These are phyloP conservation scores for Hermetia illucens DNA, from an alignment of 1,140 invertebrate species.

Conservation along the genomic window DNA sequence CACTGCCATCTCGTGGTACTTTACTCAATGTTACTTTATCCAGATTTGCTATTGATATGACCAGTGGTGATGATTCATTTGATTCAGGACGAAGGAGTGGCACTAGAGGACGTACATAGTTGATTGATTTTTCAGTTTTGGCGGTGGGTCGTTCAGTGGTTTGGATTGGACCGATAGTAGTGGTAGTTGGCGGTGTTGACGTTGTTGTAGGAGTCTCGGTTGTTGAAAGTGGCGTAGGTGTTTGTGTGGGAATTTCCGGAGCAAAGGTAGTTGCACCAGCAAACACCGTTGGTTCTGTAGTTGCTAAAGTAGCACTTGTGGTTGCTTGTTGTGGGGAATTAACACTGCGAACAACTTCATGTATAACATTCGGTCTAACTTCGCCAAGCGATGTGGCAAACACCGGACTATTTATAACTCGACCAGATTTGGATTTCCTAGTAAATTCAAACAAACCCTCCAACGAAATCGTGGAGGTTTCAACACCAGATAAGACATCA, in stretches of 20 bases:
- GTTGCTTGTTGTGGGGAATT: constrained; percentile 6
- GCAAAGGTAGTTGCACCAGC: no score
- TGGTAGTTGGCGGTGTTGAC: not conserved
- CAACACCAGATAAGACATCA: constrained; percentile 23
- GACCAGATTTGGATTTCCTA: constrained; percentile 13
- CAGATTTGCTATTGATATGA: constrained; percentile 31
- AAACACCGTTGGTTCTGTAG: no score
- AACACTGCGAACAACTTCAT: not conserved
- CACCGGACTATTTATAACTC: not conserved
- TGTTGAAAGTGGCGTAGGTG: no score
- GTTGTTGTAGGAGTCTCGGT: no score
- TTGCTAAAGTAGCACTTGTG: no score
- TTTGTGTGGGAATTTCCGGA: no score
- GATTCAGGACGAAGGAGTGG: constrained; percentile 26
- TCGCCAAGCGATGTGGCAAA: not conserved
- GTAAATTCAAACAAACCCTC: constrained; percentile 45
- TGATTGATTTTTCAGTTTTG: not conserved
- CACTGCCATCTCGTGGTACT: constrained; percentile 11
- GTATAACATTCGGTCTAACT: not conserved
- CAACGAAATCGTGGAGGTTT: constrained; percentile 45
- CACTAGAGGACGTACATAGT: constrained; percentile 26
- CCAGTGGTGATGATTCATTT: constrained; percentile 29
- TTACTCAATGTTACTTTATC: constrained; percentile 30
- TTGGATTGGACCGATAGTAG: not conserved
- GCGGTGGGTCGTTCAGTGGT: not conserved